phyloP scores from a whole-genome alignment of 2,888 invertebrate genomes.

The Miltochrista miniata region DNA sequence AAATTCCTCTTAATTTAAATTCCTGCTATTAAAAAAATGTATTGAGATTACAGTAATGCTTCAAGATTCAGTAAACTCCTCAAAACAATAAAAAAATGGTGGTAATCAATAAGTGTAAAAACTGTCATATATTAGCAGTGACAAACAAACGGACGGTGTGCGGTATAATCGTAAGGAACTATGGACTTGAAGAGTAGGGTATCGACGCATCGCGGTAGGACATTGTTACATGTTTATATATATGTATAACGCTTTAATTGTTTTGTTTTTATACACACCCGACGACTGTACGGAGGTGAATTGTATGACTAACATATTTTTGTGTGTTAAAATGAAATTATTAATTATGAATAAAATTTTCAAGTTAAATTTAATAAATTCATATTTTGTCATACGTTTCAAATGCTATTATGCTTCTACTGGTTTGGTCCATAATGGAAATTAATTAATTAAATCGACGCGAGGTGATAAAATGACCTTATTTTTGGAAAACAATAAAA shows the following conservation, averaged over 20 bases:
- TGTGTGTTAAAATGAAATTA: too few relatives aligned
- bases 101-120: conserved; percentile 28
- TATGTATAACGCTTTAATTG: not conserved
- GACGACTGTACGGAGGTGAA: not conserved
- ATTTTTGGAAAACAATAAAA: too few relatives aligned
- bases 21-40: not conserved
- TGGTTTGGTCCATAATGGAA: too few relatives aligned
- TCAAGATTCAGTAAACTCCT: not conserved
- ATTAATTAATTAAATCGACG: too few relatives aligned
- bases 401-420: too few relatives aligned
- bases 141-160: conserved; percentile 25
- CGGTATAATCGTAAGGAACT: conserved; percentile 26
- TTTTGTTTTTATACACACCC: conserved; percentile 6
- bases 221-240: not conserved
- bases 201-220: conserved; percentile 21
- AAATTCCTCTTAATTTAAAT: too few relatives aligned
- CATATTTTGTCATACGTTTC: too few relatives aligned
- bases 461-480: too few relatives aligned
- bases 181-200: conserved; percentile 27
- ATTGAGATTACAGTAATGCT: not conserved
- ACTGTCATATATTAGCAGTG: conserved; percentile 22
- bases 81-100: conserved; percentile 28
- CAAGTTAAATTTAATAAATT: too few relatives aligned
- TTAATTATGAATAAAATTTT: too few relatives aligned
- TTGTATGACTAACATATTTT: not conserved